Evolutionary conservation across 1,140 invertebrate genomes (phyloP).

Genomic region (Eciton burchellii): DNA sequence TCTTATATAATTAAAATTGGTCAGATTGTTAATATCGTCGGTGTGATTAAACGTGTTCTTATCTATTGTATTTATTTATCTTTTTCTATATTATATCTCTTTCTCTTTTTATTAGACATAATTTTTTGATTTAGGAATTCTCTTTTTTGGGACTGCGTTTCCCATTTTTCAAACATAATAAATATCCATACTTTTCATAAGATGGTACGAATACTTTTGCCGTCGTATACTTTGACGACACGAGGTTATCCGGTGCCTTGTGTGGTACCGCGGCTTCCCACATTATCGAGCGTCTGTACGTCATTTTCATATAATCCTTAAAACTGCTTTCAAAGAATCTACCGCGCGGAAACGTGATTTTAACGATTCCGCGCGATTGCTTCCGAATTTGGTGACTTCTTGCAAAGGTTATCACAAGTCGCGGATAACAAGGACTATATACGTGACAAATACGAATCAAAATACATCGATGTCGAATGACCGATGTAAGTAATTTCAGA

Average conservation of each 20-base stretch:
- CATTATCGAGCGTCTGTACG: constrained; percentile 14
- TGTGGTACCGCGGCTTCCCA: constrained; percentile 47
- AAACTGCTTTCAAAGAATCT: not conserved
- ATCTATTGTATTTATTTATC: too few relatives aligned
- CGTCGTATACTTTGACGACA: constrained; percentile 52
- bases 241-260: constrained; percentile 62
- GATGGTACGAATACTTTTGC: constrained; percentile 59
- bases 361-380: not conserved
- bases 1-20: too few relatives aligned
- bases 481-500: not conserved
- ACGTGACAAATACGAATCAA: constrained; percentile 19
- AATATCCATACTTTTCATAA: constrained; percentile 62
- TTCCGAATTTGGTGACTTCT: not conserved
- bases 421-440: not conserved
- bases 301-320: constrained; percentile 22
- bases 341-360: not conserved
- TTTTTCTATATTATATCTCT: too few relatives aligned
- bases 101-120: too few relatives aligned
- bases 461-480: not conserved
- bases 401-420: constrained; percentile 23
- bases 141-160: too few relatives aligned
- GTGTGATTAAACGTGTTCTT: too few relatives aligned
- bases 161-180: not conserved
- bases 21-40: too few relatives aligned
- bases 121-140: too few relatives aligned